A percentile compares a stretch with the other conserved stretches of the same genome.
Conservation (phyloP, 2,113 vertebrate genomes). For the Poecile atricapillus region DNA sequence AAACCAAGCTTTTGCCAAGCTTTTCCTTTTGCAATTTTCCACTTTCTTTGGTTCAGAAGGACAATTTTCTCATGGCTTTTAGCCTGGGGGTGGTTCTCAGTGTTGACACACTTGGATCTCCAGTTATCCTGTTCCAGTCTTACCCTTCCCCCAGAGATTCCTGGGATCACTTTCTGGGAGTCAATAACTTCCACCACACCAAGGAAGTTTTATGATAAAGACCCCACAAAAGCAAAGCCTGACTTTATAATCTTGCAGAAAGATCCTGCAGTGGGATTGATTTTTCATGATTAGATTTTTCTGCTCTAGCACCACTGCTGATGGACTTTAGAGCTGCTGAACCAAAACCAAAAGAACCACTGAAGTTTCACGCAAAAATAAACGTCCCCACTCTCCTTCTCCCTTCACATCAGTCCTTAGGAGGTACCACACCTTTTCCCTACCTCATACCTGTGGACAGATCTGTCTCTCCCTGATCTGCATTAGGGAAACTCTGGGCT, state of each 20-base stretch:
- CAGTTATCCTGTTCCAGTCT: not conserved
- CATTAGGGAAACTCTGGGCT: conserved; percentile 70
- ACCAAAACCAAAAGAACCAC: not conserved
- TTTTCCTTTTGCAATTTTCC: not conserved
- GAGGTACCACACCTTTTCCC: conserved; percentile 69
- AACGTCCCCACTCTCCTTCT: not conserved
- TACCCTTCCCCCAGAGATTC: not conserved
- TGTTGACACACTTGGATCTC: not conserved
- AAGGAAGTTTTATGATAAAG: not conserved
- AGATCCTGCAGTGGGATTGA: not conserved
- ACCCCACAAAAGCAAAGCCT: not conserved
- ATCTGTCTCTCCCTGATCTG: conserved; percentile 78
- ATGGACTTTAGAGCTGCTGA: not conserved
- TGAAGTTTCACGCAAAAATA: not conserved
- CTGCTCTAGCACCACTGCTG: not conserved
- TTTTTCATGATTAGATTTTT: not conserved
- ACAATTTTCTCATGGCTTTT: not conserved
- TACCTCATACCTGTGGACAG: conserved; percentile 74
- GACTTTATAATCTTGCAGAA: not conserved
- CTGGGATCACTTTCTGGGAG: not conserved
- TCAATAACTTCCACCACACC: accelerated
- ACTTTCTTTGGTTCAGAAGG: not conserved
- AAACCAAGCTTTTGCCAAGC: not conserved
- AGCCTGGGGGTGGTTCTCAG: not conserved
- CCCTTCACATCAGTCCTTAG: conserved; percentile 54